Evolutionary conservation across 2,888 invertebrate genomes (phyloP).

Genomic region (Coelinius sp.): DNA sequence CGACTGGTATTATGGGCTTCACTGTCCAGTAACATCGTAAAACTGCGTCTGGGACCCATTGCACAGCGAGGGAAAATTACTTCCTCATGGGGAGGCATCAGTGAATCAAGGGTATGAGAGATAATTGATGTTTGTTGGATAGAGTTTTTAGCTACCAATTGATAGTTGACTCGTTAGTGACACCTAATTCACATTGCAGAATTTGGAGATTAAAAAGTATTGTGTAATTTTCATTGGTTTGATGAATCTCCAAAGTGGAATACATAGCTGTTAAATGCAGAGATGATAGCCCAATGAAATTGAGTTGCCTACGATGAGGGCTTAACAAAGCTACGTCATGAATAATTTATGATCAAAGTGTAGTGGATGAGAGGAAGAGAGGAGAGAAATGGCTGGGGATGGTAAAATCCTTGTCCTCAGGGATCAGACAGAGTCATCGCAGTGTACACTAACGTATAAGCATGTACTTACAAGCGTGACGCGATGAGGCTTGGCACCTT

Average conservation of each 20-base stretch:
- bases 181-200: too few species aligned
- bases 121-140: constrained; percentile 54
- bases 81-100: constrained; percentile 52
- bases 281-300: constrained; percentile 17
- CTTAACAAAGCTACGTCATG: constrained; percentile 36
- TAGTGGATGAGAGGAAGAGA: constrained; percentile 4
- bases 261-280: not conserved
- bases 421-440: constrained; percentile 15
- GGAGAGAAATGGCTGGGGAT: too few species aligned
- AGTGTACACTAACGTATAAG: not conserved
- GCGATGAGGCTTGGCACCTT: not conserved
- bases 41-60: constrained; percentile 46
- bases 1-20: constrained; percentile 26
- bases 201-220: too few species aligned
- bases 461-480: constrained; percentile 12
- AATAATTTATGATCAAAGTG: constrained; percentile 28
- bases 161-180: constrained; percentile 36
- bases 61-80: constrained; percentile 48
- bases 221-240: too few species aligned
- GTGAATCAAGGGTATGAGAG: constrained; percentile 37
- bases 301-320: constrained; percentile 30
- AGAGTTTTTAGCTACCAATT: constrained; percentile 37
- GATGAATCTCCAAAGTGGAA: too few species aligned
- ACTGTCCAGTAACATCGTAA: constrained; percentile 33
- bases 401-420: constrained; percentile 21